Evolutionary conservation across 2,888 invertebrate genomes (phyloP), one percentile per base, ranked within the genome.

Genomic region (Hemithea aestivaria): DNA sequence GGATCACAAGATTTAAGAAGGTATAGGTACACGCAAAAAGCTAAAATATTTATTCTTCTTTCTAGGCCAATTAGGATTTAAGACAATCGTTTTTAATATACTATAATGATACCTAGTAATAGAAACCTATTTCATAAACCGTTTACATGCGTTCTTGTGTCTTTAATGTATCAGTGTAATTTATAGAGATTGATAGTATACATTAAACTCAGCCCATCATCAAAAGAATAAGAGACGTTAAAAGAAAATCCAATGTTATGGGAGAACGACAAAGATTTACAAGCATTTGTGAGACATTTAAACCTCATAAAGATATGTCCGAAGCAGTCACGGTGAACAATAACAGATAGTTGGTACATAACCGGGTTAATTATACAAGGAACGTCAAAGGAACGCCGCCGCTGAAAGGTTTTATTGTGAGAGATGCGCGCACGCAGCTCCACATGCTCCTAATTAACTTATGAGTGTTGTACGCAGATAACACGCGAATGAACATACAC

Each of bases 381-480:
- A 55, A 28, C 36, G 33, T 74, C 81, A 83, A 83, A 83, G 70
- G 70, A 53, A 53, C 30, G 34, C 75, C 78, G 81, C 70, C 56
- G 51, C 67, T 73, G 68, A 81, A 81, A 74, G 74, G 62, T 51
- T 63, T 63, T 62, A 73, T 83, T 84, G 84, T 83, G 49, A 61
- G 48, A 61, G 59, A 63, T 58, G 66, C 67, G 62, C 62, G 54
- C 63, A 64, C 71, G 66, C 62, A 66, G 55, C 58, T 56, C 59
- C 68, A 66, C 70, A 73, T 62, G 73, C 55, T 72, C 60, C 60
- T 77, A 79, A 83, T 84, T 82, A 80, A 74, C 73, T 76, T 68
- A 72, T 69, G 68, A 60, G 62, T 51, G 49, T 36, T 40, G 54
- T 61, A 50, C 48, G 53, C 51, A 55, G 53, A 56, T 58, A 50